A percentile compares a stretch with the other conserved stretches of the same genome.
phyloP scores from a whole-genome alignment of 2,797 vertebrate genomes.

The Vespertilio murinus region DNA sequence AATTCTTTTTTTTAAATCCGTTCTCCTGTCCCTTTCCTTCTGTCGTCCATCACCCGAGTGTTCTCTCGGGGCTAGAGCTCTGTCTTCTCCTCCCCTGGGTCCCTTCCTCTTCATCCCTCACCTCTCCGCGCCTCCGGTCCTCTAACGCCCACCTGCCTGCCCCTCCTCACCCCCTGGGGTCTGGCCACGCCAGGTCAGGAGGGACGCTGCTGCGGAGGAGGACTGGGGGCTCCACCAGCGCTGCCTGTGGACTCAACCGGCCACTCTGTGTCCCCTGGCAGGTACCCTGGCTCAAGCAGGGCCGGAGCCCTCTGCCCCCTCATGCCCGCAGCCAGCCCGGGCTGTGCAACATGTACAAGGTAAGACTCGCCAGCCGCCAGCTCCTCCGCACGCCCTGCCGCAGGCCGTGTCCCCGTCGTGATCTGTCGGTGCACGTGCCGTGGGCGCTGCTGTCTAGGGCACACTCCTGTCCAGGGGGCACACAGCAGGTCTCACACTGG shows the following conservation, averaged over 20 bases:
- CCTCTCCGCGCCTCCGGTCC: fast-evolving
- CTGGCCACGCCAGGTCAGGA: not conserved
- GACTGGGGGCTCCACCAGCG: not conserved
- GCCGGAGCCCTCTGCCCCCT: conserved; percentile 61
- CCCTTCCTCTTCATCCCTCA: fast-evolving
- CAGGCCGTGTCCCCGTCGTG: fast-evolving
- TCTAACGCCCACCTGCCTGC: fast-evolving
- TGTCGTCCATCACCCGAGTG: fast-evolving
- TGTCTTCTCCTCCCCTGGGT: fast-evolving
- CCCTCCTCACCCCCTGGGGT: not conserved
- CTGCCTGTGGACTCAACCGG: not conserved
- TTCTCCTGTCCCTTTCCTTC: not conserved
- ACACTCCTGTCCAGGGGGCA: fast-evolving
- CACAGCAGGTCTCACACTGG: fast-evolving
- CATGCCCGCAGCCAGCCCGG: conserved; percentile 59
- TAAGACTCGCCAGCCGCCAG: not conserved
- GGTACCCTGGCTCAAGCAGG: conserved; percentile 72
- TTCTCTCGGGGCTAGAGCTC: not conserved
- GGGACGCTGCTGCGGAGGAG: not conserved
- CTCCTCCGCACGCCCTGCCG: not conserved
- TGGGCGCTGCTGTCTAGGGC: fast-evolving
- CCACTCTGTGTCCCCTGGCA: conserved; percentile 75
- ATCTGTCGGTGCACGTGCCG: not conserved
- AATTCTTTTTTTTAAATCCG: fast-evolving
- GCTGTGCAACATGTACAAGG: conserved; percentile 74